These are phyloP conservation scores for Pentamera pediparva DNA, from an alignment of 53 echinoderm and acorn worm genomes.

Conservation along the genomic window DNA sequence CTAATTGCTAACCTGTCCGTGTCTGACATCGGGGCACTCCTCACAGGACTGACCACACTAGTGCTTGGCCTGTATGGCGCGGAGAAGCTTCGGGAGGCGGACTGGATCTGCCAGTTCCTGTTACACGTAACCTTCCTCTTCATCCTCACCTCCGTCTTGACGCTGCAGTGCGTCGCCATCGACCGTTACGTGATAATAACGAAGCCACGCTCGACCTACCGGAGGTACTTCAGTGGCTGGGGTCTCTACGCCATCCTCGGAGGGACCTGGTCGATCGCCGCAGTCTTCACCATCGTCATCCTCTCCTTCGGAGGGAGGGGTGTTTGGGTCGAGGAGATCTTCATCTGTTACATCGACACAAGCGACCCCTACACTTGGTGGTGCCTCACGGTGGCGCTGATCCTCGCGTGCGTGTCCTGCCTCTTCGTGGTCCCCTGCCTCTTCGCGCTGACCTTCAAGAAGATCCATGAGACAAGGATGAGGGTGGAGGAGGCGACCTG, in stretches of 20 bases:
- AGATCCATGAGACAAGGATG: slow-evolving; percentile 2
- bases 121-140: slow-evolving; percentile 11
- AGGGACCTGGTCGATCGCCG: slow-evolving; percentile 1
- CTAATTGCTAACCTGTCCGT: slow-evolving; percentile 26
- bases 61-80: neutral
- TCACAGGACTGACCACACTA: neutral
- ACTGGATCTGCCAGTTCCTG: neutral
- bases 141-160: slow-evolving; percentile 11
- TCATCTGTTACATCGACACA: neutral
- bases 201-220: slow-evolving; percentile 1
- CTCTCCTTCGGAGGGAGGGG: neutral
- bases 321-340: neutral
- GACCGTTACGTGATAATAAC: slow-evolving; percentile 25
- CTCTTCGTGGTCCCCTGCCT: slow-evolving; percentile 8
- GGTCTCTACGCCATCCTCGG: neutral
- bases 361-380: slow-evolving; percentile 4
- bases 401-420: slow-evolving; percentile 1
- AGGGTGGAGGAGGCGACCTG: neutral
- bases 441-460: slow-evolving; percentile 17
- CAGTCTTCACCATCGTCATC: neutral
- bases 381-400: neutral
- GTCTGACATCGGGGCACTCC: slow-evolving; percentile 7
- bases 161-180: slow-evolving; percentile 24
- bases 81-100: neutral
- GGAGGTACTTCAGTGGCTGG: neutral